Conservation (phyloP, 2,113 vertebrate genomes). For the Gobio gobio region DNA sequence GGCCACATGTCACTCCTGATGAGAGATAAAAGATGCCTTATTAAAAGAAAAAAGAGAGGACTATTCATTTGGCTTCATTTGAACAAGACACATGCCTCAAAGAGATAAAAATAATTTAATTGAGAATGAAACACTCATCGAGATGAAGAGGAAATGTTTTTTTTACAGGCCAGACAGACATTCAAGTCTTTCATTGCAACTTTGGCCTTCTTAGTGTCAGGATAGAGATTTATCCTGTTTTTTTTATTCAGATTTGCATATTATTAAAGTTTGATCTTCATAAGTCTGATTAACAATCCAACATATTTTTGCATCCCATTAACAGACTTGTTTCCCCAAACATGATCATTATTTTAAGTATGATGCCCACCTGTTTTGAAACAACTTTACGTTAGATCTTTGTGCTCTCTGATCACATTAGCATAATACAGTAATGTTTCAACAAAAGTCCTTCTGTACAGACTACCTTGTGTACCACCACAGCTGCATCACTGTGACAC, state of each 20-base stretch:
- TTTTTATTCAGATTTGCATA: background rate
- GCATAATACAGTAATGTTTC: conserved; percentile 28
- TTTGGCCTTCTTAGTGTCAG: background rate
- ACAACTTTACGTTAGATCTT: conserved; percentile 3
- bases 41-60: conserved; percentile 29
- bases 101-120: conserved; percentile 18
- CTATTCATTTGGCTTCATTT: conserved; percentile 12
- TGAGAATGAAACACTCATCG: background rate
- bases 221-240: background rate
- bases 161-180: background rate
- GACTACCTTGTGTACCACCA: background rate
- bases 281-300: background rate
- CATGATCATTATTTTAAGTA: conserved; percentile 1
- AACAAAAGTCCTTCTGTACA: conserved; percentile 9
- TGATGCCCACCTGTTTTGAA: conserved; percentile 3
- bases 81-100: conserved; percentile 17
- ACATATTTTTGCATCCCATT: background rate
- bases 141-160: conserved; percentile 5
- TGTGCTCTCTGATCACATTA: conserved; percentile 56
- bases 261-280: background rate
- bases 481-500: conserved; percentile 13
- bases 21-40: conserved; percentile 48
- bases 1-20: conserved; percentile 40
- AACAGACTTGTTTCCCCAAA: background rate
- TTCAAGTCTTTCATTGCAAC: background rate